phyloP scores from a whole-genome alignment of 2,888 invertebrate genomes.

The Alentia gelatinosa region DNA sequence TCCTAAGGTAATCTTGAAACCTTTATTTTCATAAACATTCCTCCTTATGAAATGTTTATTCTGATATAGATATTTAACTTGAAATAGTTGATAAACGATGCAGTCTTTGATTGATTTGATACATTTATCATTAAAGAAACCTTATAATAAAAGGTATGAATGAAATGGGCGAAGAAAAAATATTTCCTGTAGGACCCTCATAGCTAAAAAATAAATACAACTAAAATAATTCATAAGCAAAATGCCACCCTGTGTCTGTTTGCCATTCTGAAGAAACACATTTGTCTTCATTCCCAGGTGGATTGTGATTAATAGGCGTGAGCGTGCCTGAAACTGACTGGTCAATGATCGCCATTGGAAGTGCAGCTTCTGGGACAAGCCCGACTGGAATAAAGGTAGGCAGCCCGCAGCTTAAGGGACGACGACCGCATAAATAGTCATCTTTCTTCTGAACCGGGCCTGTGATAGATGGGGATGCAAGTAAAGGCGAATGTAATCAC shows the following conservation, averaged over 20 bases:
- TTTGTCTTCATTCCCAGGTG: not conserved
- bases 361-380: not conserved
- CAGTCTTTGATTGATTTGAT: no score
- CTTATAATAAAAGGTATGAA: no score
- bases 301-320: not conserved
- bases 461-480: slow-evolving; percentile 44
- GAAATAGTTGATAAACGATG: no score
- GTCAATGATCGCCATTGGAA: slow-evolving; percentile 15
- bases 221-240: no score
- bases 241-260: not conserved
- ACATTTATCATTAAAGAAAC: no score
- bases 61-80: no score
- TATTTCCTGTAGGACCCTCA: no score
- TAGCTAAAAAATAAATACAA: no score
- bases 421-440: not conserved
- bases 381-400: not conserved
- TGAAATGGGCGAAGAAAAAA: no score
- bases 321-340: not conserved
- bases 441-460: not conserved
- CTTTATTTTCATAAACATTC: no score
- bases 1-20: no score
- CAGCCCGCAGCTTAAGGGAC: not conserved
- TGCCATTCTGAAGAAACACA: not conserved
- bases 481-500: slow-evolving; percentile 21
- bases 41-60: no score